Conservation (phyloP, 2,797 vertebrate species). For the Pantherophis vulpinus region DNA sequence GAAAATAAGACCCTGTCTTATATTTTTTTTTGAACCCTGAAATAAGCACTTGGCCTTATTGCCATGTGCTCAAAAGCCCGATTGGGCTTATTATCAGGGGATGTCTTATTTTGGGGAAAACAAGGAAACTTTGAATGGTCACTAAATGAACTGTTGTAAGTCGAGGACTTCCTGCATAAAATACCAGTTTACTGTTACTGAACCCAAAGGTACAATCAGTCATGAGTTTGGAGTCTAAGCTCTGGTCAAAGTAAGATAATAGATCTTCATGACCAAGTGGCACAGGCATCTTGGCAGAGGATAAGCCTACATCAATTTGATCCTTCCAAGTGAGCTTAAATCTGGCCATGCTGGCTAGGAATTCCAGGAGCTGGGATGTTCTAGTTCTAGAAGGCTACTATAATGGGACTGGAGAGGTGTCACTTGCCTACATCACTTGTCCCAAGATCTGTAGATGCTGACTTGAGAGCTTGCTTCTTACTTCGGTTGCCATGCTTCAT, state of each 20-base stretch:
- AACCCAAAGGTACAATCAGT: neutral
- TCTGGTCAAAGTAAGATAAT: neutral
- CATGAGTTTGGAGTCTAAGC: neutral
- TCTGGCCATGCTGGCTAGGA: neutral
- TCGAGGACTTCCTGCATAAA: neutral
- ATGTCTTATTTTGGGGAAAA: too few relatives aligned
- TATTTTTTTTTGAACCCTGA: too few relatives aligned
- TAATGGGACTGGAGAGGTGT: neutral
- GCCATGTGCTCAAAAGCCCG: too few relatives aligned
- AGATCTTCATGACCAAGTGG: neutral
- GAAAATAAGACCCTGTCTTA: too few relatives aligned
- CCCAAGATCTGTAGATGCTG: slow-evolving; percentile 93
- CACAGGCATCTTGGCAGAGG: neutral
- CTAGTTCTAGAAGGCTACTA: neutral
- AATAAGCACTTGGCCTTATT: too few relatives aligned
- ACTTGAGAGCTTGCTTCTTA: slow-evolving; percentile 93
- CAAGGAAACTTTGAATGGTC: neutral
- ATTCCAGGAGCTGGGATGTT: neutral
- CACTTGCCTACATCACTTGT: slow-evolving; percentile 91
- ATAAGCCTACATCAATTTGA: neutral
- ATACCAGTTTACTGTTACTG: neutral
- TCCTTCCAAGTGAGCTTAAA: neutral
- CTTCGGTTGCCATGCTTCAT: slow-evolving; percentile 90
- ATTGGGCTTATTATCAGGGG: too few relatives aligned
- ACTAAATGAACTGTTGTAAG: neutral